Base-by-base conservation (phyloP, 2,888 invertebrate genomes). In the Acanthosepion esculentum region DNA sequence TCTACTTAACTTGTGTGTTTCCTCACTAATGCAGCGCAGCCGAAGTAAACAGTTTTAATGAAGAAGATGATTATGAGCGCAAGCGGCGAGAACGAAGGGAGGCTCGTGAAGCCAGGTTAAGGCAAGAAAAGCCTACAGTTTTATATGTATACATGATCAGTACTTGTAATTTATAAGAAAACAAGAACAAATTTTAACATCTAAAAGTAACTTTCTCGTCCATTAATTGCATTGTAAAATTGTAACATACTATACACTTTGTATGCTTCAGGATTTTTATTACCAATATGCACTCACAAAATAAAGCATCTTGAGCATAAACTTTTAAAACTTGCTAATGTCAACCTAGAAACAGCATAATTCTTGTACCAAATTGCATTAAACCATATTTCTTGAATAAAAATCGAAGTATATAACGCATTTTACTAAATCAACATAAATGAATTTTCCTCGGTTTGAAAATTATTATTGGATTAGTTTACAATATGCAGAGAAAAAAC, bases 1-100 rank as follows among this genome's bases (percentile, higher is more conserved):
- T 92, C 48, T 92, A n/a, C 92, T 93, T 59, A 55, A 94, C 91
- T 91, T 95, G 91, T 91, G 93, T 92, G 91, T 94, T 92, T 91
- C 94, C 92, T 94, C 93, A 78, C 93, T 93, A 91, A 93, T 95
- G 94, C 94, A 94, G 94, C 50, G 94, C 94, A n/a, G 94, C 94
- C 26, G 94, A 94, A 50, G 94, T 91, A 91, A 94, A 94, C 94
- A 94, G 94, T 91, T 91, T 91, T 94, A 91, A 94, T 48, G 95
- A 94, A 53, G 95, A 94, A 50, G 95, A 95, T 91, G 95, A 95
- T 91, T 41, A 93, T 78, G 95, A 95, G 50, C 91, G 95, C 33
- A 94, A 92, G 91, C 93, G 95, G 33, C 94, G 95, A n/a, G 95
- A 95, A 94, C 94, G 95, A 91, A 55, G 95, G 59, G 95, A 95